Evolutionary conservation across 2,797 vertebrate genomes (phyloP).

Genomic region (Menidia menidia): DNA sequence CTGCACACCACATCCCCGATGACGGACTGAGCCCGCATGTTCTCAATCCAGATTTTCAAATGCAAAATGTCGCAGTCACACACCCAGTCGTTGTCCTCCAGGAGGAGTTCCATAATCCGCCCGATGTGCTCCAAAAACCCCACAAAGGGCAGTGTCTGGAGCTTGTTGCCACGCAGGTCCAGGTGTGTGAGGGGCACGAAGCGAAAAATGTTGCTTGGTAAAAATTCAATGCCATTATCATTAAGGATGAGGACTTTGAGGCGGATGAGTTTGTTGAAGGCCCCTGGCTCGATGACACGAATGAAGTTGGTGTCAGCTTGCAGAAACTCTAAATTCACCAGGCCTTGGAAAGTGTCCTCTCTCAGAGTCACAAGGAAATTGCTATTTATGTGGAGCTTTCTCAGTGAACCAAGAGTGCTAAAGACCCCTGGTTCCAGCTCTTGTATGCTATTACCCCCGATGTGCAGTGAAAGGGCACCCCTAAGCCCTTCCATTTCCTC

Average conservation of each 20-base stretch:
- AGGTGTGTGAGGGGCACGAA: slow-evolving; percentile 97
- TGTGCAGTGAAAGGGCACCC: slow-evolving; percentile 91
- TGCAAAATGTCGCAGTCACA: slow-evolving; percentile 95
- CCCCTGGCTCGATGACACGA: slow-evolving; percentile 93
- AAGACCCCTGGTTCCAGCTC: slow-evolving; percentile 96
- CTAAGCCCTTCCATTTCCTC: slow-evolving; percentile 92
- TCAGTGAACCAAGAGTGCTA: slow-evolving; percentile 89
- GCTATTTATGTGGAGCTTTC: slow-evolving; percentile 97
- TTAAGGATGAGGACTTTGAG: slow-evolving; percentile 99
- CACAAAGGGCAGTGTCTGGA: slow-evolving; percentile 93
- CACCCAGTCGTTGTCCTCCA: slow-evolving; percentile 95
- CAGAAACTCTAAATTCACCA: slow-evolving; percentile 97
- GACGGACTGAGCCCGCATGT: slow-evolving; percentile 94
- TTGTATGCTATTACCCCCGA: slow-evolving; percentile 96
- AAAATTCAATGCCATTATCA: slow-evolving; percentile 94
- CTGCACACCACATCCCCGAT: slow-evolving; percentile 93
- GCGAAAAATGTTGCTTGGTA: slow-evolving; percentile 95
- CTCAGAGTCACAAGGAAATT: slow-evolving; percentile 95
- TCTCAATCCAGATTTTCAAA: slow-evolving; percentile 95
- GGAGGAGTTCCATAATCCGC: slow-evolving; percentile 93
- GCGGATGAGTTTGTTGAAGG: slow-evolving; percentile 96
- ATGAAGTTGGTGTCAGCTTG: slow-evolving; percentile 99
- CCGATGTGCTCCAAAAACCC: slow-evolving; percentile 98
- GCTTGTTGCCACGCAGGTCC: slow-evolving; percentile 95
- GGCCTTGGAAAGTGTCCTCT: slow-evolving; percentile 95